phyloP scores from a whole-genome alignment of 2,113 vertebrate genomes.

The Dipodomys ordii region DNA sequence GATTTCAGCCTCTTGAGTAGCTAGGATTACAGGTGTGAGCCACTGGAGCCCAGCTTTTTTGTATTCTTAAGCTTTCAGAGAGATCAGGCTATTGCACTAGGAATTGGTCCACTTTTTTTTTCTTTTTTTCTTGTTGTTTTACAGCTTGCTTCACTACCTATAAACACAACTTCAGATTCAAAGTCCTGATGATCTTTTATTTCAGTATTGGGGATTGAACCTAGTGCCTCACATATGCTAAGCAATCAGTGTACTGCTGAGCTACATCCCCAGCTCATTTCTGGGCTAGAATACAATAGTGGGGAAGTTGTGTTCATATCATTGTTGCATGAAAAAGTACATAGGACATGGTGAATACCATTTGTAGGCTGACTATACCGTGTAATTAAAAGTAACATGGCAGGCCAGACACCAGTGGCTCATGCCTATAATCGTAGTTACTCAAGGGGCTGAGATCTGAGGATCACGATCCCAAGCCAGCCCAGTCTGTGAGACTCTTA shows the following conservation, averaged over 20 bases:
- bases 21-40: too few relatives aligned
- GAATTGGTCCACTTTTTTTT: neutral
- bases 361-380: neutral
- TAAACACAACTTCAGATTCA: neutral
- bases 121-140: neutral
- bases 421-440: too few relatives aligned
- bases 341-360: neutral
- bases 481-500: too few relatives aligned
- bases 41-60: neutral
- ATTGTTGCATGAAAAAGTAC: neutral
- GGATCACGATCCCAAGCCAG: too few relatives aligned
- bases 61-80: neutral
- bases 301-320: neutral
- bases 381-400: neutral
- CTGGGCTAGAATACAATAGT: neutral
- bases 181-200: neutral
- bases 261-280: neutral
- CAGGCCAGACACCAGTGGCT: too few relatives aligned
- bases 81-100: neutral
- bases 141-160: neutral
- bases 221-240: neutral
- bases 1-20: too few relatives aligned
- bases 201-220: neutral
- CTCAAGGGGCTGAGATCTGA: too few relatives aligned
- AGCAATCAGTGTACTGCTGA: neutral